Evolutionary conservation across 2,888 invertebrate species (phyloP).

Genomic region (Coronaproctus castanopsis): DNA sequence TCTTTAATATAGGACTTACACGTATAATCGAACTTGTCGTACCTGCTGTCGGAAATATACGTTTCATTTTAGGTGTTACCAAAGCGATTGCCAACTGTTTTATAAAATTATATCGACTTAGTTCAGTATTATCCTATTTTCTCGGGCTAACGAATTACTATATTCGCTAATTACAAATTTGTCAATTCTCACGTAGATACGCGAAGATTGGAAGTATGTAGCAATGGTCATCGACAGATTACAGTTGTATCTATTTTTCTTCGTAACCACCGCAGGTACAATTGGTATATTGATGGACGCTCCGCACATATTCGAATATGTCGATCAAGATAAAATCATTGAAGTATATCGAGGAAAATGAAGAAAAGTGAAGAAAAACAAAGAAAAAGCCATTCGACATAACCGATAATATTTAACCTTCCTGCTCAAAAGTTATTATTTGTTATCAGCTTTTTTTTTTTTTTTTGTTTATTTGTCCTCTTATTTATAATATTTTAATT

Average conservation of each 20-base stretch:
- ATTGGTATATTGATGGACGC: slow-evolving; percentile 93
- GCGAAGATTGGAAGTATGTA: slow-evolving; percentile 97
- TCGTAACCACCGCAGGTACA: slow-evolving; percentile 87
- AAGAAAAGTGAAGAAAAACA: neutral
- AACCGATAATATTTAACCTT: neutral
- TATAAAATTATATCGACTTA: no score
- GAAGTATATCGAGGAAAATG: slow-evolving; percentile 82
- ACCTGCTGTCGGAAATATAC: no score
- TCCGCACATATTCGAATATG: slow-evolving; percentile 92
- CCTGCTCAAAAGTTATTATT: neutral
- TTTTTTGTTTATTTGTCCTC: neutral
- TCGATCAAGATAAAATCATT: slow-evolving; percentile 88
- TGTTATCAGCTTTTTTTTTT: neutral
- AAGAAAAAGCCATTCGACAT: neutral
- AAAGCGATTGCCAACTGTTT: no score
- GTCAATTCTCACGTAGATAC: no score
- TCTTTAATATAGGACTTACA: no score
- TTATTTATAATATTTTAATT: neutral
- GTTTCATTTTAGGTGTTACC: no score
- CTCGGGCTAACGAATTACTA: no score
- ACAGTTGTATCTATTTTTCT: slow-evolving; percentile 86
- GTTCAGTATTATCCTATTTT: no score
- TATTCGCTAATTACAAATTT: no score
- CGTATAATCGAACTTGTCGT: no score
- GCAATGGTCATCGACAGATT: slow-evolving; percentile 95